Evolutionary conservation across 2,888 invertebrate genomes (phyloP).

Genomic region (Petrophora chlorosata): DNA sequence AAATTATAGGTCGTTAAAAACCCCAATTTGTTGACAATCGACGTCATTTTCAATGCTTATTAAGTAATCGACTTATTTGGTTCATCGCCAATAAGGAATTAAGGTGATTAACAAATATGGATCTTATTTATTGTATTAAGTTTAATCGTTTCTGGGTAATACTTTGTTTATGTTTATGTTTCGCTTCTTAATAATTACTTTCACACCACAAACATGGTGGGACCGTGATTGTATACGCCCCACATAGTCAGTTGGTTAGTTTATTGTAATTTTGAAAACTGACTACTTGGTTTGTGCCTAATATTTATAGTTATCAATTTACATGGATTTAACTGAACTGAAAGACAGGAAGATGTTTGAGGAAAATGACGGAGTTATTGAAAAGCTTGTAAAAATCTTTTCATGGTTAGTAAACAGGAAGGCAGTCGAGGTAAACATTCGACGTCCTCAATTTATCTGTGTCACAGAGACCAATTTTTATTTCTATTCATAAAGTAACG

Average conservation of each 20-base stretch:
- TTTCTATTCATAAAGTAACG: constrained; percentile 10
- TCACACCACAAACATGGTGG: no score
- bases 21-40: constrained; percentile 32
- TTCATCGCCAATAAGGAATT: constrained; percentile 27
- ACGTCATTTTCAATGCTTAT: constrained; percentile 34
- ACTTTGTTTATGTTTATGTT: no score
- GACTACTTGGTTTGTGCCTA: no score
- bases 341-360: no score
- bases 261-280: no score
- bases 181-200: no score
- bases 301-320: no score
- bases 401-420: constrained; percentile 23
- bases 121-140: constrained; percentile 31
- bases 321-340: no score
- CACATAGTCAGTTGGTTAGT: no score
- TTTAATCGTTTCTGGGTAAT: constrained; percentile 17
- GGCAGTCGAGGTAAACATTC: constrained; percentile 29
- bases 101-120: constrained; percentile 32
- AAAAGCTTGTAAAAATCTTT: constrained; percentile 4
- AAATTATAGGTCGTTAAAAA: constrained; percentile 39
- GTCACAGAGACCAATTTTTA: constrained; percentile 22
- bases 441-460: constrained; percentile 24
- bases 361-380: no score
- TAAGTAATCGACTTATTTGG: constrained; percentile 34
- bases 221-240: no score